Evolutionary conservation across 2,797 vertebrate species (phyloP).

Genomic region (Cheirogaleus major): DNA sequence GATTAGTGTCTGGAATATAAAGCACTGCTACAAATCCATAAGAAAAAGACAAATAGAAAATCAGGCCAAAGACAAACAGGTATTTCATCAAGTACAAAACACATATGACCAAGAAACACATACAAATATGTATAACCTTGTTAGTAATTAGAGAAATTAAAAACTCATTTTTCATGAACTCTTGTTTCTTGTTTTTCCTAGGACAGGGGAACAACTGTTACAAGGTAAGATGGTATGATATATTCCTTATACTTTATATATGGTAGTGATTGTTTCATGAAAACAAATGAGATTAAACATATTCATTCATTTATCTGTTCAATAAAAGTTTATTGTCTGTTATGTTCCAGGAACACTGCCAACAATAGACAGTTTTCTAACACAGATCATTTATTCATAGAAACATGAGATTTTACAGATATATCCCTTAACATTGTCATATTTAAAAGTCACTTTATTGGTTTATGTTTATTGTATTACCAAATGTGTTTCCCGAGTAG

Average conservation of each 20-base stretch:
- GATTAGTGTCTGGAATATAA: neutral
- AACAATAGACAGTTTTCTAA: neutral
- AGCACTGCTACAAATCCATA: neutral
- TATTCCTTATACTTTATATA: neutral
- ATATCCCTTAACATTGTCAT: neutral
- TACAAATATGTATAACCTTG: neutral
- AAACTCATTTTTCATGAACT: neutral
- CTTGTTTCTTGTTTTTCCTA: neutral
- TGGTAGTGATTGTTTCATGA: neutral
- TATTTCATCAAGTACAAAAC: neutral
- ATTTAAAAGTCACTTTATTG: neutral
- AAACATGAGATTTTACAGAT: neutral
- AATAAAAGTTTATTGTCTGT: neutral
- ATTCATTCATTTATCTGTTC: neutral
- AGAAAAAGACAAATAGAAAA: neutral
- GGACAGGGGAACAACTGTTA: neutral
- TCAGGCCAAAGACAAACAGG: neutral
- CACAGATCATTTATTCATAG: neutral
- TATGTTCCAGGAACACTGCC: neutral
- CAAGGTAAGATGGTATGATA: neutral
- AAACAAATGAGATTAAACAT: neutral
- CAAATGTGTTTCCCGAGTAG: neutral
- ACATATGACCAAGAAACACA: neutral
- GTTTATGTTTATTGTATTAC: neutral
- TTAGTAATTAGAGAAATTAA: neutral